phyloP scores from a whole-genome alignment of 2,797 vertebrate species.

The Hapalemur alaotrensis region DNA sequence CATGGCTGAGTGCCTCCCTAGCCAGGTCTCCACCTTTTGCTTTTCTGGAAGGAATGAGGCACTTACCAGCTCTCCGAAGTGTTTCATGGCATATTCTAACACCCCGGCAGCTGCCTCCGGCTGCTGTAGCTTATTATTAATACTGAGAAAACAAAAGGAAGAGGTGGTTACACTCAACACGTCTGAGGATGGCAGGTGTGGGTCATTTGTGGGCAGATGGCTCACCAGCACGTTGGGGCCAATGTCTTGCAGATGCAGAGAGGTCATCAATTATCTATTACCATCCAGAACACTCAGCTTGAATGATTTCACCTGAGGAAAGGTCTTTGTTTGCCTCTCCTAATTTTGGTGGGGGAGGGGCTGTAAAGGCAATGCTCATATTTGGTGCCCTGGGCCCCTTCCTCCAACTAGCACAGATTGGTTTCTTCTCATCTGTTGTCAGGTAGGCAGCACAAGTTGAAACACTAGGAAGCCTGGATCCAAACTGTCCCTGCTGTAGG shows the following conservation, averaged over 20 bases:
- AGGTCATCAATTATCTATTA: too few relatives aligned
- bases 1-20: background rate
- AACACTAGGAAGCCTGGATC: background rate
- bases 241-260: background rate
- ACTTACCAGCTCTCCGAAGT: slow-evolving; percentile 98
- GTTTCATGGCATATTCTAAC: slow-evolving; percentile 98
- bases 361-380: background rate
- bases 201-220: background rate
- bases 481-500: background rate
- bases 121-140: slow-evolving; percentile 99
- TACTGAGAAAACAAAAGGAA: slow-evolving; percentile 86
- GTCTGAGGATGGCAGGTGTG: background rate
- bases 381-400: background rate
- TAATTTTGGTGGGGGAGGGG: too few relatives aligned
- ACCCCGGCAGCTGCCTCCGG: slow-evolving; percentile 98
- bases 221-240: background rate
- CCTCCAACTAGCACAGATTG: background rate
- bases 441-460: background rate
- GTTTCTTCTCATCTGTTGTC: background rate
- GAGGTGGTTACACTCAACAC: slow-evolving; percentile 1
- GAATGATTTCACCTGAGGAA: background rate
- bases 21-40: background rate
- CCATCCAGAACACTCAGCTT: background rate
- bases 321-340: background rate
- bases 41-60: slow-evolving; percentile 5